Evolutionary conservation across 2,888 invertebrate species (phyloP).

Genomic region (Thelaira solivaga): DNA sequence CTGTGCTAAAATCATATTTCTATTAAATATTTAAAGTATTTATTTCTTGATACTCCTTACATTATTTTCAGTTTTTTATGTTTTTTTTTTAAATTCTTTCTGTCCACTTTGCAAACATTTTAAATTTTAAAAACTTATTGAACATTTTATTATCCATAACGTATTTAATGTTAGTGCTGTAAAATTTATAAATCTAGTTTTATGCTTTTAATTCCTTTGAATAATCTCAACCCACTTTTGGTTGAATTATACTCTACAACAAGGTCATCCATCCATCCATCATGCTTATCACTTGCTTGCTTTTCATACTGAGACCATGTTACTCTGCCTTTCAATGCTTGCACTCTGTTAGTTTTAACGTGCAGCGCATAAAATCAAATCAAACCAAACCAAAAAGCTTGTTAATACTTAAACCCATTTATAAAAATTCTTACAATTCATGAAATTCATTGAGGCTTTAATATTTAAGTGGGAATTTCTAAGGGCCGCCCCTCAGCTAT

Average conservation of each 20-base stretch:
- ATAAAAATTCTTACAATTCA: conserved; percentile 43
- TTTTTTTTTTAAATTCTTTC: no score
- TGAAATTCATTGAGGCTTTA: conserved; percentile 55
- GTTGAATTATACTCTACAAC: conserved; percentile 10
- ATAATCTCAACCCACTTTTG: conserved; percentile 23
- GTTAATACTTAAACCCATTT: conserved; percentile 28
- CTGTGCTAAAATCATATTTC: no score
- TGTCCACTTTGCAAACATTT: neutral
- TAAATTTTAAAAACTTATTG: conserved; percentile 16
- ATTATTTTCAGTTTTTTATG: no score
- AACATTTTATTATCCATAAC: neutral
- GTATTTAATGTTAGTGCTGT: no score
- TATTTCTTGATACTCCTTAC: no score
- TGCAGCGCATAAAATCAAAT: neutral
- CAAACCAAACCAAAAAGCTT: neutral
- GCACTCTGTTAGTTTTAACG: neutral
- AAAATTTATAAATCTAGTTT: neutral
- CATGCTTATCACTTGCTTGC: no score
- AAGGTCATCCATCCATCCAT: no score
- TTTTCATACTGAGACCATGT: neutral
- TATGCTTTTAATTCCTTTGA: conserved; percentile 25
- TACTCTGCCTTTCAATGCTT: neutral
- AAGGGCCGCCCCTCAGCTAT: neutral
- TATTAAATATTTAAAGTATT: no score
- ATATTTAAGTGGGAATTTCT: conserved; percentile 47